Base-by-base conservation (phyloP, 1,140 invertebrate species). In the Fopius arisanus region DNA sequence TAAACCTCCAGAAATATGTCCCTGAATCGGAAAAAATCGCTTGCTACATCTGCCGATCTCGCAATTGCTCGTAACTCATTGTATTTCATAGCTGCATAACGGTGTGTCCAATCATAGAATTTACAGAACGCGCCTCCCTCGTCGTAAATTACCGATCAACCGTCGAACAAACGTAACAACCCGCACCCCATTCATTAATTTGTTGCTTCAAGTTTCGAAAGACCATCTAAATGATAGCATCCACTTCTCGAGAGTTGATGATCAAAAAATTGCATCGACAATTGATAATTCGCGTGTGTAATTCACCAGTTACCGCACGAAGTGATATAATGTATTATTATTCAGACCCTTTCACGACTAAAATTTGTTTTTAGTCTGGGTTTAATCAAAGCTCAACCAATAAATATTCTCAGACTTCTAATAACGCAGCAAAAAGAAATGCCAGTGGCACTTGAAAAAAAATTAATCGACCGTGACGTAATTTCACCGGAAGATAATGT, bases 61-160 rank as follows among this genome's bases (percentile, higher is more conserved):
- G 68, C 79, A 82, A 84, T 83, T 78, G 78, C 81, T 79, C 79
- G 78, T 82, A 83, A 84, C 83, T 86, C 83, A 84, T 85, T 82
- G 83, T 83, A 80, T 81, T 82, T 81, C 78, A 79, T 82, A 80
- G 72, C 70, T 54, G 67, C 43, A 84, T 37, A 37, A 86, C 83
- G 83, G 83, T 85, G 81, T 76, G 79, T 78, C 80, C 81, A 84
- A 83, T 82, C 81, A 82, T 28, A 73, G 71, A 70, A 70, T 69
- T 66, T 63, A 73, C 37, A 68, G 48, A 76, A 73, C 71, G 70
- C 59, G 26, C 62, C 71, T 51, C 62, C 40, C 54, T 66, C 48
- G 67, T 67, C 67, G 54, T 73, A 76, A 76, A 76, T 48, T 67
- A 70, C 48, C 62, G 72, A 73, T 70, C 67, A 63, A 62, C 66